These are phyloP conservation scores for Zosterops lateralis DNA, from an alignment of 2,113 vertebrate genomes.

Conservation along the genomic window DNA sequence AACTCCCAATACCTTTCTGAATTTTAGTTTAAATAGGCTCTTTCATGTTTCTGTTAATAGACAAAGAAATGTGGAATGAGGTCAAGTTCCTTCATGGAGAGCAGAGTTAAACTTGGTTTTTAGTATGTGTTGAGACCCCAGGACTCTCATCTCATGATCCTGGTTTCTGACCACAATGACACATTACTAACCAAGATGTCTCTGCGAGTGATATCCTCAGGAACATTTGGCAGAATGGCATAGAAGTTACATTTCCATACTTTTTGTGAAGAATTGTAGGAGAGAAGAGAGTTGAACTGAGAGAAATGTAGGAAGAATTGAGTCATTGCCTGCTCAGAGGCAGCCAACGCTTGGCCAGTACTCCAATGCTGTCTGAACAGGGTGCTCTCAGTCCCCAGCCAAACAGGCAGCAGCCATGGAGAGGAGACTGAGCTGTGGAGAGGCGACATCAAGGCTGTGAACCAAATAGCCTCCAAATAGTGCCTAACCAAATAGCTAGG, in stretches of 20 bases:
- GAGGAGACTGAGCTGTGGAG: not conserved
- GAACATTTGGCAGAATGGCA: not conserved
- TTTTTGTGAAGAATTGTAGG: not conserved
- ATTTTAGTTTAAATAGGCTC: not conserved
- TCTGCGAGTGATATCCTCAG: not conserved
- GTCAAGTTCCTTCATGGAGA: not conserved
- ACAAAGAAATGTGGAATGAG: not conserved
- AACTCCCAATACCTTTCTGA: not conserved
- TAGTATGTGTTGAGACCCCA: not conserved
- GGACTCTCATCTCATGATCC: not conserved
- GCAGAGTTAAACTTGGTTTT: not conserved
- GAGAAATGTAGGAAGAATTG: not conserved
- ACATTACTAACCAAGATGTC: not conserved
- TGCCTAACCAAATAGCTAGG: not conserved
- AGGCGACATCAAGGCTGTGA: not conserved
- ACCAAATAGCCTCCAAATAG: not conserved
- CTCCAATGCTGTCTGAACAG: not conserved
- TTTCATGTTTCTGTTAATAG: not conserved
- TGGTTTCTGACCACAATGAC: not conserved
- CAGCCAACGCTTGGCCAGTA: not conserved
- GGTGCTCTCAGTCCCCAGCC: not conserved
- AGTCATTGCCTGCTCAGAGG: not conserved
- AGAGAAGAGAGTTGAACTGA: not conserved
- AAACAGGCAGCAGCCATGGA: not conserved
- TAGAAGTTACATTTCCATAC: not conserved